Percentiles rank a stretch among this genome's conserved stretches.
These are phyloP conservation scores for Ornithoptera alexandrae DNA, from an alignment of 2,888 invertebrate species.

Conservation along the genomic window DNA sequence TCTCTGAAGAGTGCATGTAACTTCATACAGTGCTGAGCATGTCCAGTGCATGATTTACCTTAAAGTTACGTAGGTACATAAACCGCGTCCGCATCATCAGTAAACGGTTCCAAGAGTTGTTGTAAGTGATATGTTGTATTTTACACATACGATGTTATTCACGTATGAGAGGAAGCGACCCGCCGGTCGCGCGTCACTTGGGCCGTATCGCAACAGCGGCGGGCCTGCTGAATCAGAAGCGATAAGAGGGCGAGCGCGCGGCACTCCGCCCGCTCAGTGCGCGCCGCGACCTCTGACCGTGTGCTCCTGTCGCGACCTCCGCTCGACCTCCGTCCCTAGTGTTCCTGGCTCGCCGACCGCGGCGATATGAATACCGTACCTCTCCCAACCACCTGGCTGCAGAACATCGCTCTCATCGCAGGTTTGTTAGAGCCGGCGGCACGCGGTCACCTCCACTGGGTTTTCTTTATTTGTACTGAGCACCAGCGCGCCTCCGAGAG, in stretches of 20 bases:
- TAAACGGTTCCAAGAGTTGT: too few relatives aligned
- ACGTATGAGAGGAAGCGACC: too few relatives aligned
- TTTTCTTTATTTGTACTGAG: too few relatives aligned
- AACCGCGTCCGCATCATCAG: too few relatives aligned
- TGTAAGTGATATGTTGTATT: too few relatives aligned
- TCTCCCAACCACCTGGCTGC: slow-evolving; percentile 55
- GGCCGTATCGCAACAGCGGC: slow-evolving; percentile 23
- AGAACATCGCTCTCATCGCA: slow-evolving; percentile 56
- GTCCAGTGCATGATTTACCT: too few relatives aligned
- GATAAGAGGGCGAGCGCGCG: slow-evolving; percentile 45
- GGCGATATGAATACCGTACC: slow-evolving; percentile 48
- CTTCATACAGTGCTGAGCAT: too few relatives aligned
- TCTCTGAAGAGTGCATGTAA: too few relatives aligned
- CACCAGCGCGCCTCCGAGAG: too few relatives aligned
- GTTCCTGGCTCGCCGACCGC: not conserved
- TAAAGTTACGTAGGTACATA: too few relatives aligned
- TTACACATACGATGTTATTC: too few relatives aligned
- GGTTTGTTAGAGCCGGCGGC: slow-evolving; percentile 34
- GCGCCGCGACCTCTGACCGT: slow-evolving; percentile 32
- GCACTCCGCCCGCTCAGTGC: slow-evolving; percentile 46
- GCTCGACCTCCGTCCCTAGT: not conserved
- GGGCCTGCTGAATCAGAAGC: slow-evolving; percentile 51
- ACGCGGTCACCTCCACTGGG: too few relatives aligned
- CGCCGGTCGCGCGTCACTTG: slow-evolving; percentile 33
- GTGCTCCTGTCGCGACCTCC: slow-evolving; percentile 24